phyloP scores from a whole-genome alignment of 2,797 vertebrate species.

The Echiichthys vipera region DNA sequence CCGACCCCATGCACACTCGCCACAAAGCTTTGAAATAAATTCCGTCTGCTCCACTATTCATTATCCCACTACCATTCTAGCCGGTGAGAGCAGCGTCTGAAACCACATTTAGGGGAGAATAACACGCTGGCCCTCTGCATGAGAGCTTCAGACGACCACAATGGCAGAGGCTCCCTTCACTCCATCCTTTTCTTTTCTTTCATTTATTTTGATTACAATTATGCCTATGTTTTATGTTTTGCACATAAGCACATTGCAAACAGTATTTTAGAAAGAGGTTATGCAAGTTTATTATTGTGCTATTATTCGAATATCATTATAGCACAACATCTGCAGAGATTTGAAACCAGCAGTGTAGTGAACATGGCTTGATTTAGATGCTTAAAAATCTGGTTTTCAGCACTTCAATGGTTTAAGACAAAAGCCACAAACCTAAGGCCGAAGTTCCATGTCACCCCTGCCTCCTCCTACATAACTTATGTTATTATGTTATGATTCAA shows the following conservation, averaged over 20 bases:
- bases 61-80: slow-evolving; percentile 51
- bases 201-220: slow-evolving; percentile 55
- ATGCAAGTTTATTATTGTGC: slow-evolving; percentile 29
- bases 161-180: slow-evolving; percentile 33
- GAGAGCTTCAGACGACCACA: slow-evolving; percentile 31
- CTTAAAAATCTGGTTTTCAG: not conserved
- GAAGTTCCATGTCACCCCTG: too few species aligned
- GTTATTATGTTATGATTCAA: too few species aligned
- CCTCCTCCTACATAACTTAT: too few species aligned
- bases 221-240: slow-evolving; percentile 26
- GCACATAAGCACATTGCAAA: slow-evolving; percentile 34
- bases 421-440: too few species aligned
- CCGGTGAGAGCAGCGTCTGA: slow-evolving; percentile 44
- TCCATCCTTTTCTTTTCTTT: slow-evolving; percentile 28
- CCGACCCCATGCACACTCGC: slow-evolving; percentile 48
- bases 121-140: slow-evolving; percentile 48
- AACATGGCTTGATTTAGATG: not conserved
- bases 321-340: slow-evolving; percentile 22
- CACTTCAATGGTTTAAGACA: too few species aligned
- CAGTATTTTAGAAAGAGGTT: slow-evolving; percentile 26
- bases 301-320: slow-evolving; percentile 37
- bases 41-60: slow-evolving; percentile 58
- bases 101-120: slow-evolving; percentile 50
- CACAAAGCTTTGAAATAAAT: slow-evolving; percentile 56
- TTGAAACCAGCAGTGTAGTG: slow-evolving; percentile 7